Base-by-base conservation (phyloP, 2,113 vertebrate genomes). In the Chlamydotis undulata region DNA sequence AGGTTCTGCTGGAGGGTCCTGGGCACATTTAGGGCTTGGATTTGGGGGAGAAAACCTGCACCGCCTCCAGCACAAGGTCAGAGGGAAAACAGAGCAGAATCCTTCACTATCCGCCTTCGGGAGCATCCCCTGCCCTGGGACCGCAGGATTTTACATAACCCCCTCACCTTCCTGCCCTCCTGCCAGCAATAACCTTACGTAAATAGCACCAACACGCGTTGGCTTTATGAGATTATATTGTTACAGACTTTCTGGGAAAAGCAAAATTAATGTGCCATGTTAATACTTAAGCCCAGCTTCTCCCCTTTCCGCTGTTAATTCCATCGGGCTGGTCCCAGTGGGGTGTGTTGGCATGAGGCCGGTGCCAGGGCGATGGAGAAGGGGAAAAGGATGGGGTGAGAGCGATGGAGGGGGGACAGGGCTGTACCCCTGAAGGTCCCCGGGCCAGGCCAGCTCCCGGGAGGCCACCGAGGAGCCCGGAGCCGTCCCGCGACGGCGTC, bases 171-270 rank as follows among this genome's bases (percentile, higher is more conserved):
- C 7, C 89, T 61, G 70, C 67, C 82, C 67, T 37, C 49, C 61
- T 21, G 57, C 55, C 85, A 55, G 61, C 57, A n/a, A 11, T 29
- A 0, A 18, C 0, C 1, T 94, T 94, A 92, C 61, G 10, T 87
- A 96, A 96, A 85, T 17, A 10, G 65, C 70, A 11, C 60, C 15
- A 1, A 35, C 80, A 35, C 83, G 64, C 33, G 83, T 7, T 25
- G 87, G 93, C 0, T 79, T 89, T 39, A 61, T 33, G 75, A 50
- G 93, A 89, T 96, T 95, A 91, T 47, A 64, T 64, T 12, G 35
- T 41, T n/a, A 73, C 87, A 45, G 94, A 64, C 57, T 89, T 94
- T 87, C 89, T 85, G 88, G 82, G 93, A 79, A 94, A 91, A 85
- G 69, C 16, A 18, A 73, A 91, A 94, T 85, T 47, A 80, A 76